Evolutionary conservation across 1,140 invertebrate species (phyloP).

Genomic region (Halotydeus destructor): DNA sequence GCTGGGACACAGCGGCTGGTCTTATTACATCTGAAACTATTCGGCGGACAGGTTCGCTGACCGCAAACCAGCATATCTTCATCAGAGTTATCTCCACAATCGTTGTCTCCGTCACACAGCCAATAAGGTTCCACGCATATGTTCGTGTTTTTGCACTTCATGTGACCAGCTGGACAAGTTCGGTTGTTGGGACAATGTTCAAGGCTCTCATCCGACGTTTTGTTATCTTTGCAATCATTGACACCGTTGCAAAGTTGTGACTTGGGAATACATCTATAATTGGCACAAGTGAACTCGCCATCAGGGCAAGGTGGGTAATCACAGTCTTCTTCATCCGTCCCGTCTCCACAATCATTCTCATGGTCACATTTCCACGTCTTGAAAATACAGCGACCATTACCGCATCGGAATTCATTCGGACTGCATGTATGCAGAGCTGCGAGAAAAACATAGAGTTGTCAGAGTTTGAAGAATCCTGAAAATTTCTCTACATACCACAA

Average conservation of each 20-base stretch:
- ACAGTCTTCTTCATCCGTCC: constrained; percentile 77
- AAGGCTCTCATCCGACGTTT: constrained; percentile 70
- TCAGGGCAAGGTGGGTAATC: constrained; percentile 62
- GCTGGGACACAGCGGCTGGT: constrained; percentile 40
- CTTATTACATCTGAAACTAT: constrained; percentile 45
- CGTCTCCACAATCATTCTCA: constrained; percentile 83
- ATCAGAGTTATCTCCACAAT: constrained; percentile 87
- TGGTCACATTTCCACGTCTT: constrained; percentile 84
- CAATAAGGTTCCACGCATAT: constrained; percentile 88
- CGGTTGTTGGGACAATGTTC: constrained; percentile 54
- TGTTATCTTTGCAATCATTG: constrained; percentile 81
- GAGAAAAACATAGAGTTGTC: constrained; percentile 21
- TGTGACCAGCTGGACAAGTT: constrained; percentile 63
- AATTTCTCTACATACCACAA: constrained; percentile 41
- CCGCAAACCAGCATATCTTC: constrained; percentile 75
- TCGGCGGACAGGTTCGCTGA: constrained; percentile 64
- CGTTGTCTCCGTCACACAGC: constrained; percentile 70
- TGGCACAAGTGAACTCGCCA: constrained; percentile 83
- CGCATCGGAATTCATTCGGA: constrained; percentile 75
- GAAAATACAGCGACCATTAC: constrained; percentile 82
- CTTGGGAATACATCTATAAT: constrained; percentile 66
- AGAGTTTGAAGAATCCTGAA: constrained; percentile 1
- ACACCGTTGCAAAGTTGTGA: constrained; percentile 73
- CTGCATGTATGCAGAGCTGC: constrained; percentile 74
- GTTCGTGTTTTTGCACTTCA: constrained; percentile 78